Evolutionary conservation across 2,797 vertebrate genomes (phyloP).

Genomic region (Vultur gryphus): DNA sequence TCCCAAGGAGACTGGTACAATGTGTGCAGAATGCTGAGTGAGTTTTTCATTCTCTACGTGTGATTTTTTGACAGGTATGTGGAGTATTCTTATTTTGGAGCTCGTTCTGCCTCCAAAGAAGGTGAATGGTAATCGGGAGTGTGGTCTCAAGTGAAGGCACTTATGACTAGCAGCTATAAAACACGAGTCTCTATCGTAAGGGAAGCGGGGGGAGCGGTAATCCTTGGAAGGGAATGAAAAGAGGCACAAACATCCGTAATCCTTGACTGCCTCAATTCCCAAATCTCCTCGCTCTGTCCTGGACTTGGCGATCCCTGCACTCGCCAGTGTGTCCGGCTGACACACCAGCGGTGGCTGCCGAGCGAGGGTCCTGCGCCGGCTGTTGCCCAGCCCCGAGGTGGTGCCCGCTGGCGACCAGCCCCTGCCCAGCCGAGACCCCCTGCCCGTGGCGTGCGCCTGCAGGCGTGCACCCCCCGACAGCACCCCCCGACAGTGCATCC

Average conservation of each 20-base stretch:
- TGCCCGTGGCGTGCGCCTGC: not conserved
- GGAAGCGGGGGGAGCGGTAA: not conserved
- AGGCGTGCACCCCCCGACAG: not conserved
- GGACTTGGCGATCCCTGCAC: fast-evolving
- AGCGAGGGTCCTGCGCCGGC: not conserved
- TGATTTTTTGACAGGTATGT: not conserved
- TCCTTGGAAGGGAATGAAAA: not conserved
- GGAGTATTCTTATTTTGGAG: not conserved
- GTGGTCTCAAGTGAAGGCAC: not conserved
- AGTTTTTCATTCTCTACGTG: not conserved
- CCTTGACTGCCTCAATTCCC: not conserved
- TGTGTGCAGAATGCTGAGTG: not conserved
- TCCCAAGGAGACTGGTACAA: not conserved
- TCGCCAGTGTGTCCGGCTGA: not conserved
- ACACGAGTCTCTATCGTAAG: fast-evolving
- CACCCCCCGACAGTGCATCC: not conserved
- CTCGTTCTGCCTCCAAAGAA: not conserved
- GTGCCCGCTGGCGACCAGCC: not conserved
- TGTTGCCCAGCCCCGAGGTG: not conserved
- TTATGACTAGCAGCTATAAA: not conserved
- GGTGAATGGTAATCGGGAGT: not conserved
- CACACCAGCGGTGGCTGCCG: not conserved
- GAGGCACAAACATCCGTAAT: not conserved
- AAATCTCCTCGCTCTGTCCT: not conserved
- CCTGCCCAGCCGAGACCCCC: not conserved